Evolutionary conservation across 2,888 invertebrate genomes (phyloP).

Genomic region (Emmelina monodactyla): DNA sequence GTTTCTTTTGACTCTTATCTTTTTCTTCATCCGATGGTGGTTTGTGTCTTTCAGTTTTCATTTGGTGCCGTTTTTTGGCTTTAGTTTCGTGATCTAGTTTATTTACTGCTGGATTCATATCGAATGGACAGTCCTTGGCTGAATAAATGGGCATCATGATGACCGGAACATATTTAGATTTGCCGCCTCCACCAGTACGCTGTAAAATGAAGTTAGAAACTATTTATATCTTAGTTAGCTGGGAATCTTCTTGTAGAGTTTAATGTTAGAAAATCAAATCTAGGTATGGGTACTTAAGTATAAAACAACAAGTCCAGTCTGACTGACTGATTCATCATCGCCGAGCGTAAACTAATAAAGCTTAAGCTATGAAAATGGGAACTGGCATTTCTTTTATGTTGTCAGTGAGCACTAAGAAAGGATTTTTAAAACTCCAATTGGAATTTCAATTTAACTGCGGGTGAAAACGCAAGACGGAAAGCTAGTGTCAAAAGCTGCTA

Average conservation of each 20-base stretch:
- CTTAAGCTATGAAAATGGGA: no score
- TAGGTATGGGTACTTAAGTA: no score
- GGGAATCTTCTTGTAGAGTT: background rate
- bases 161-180: conserved; percentile 40
- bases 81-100: conserved; percentile 26
- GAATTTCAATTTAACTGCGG: no score
- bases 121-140: conserved; percentile 45
- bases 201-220: conserved; percentile 18
- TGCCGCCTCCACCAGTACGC: conserved; percentile 22
- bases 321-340: background rate
- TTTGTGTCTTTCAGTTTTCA: conserved; percentile 14
- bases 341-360: no score
- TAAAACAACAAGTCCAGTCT: background rate
- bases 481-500: background rate
- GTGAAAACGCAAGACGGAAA: no score
- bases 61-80: conserved; percentile 24
- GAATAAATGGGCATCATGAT: conserved; percentile 53
- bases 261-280: background rate
- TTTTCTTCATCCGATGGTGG: conserved; percentile 21
- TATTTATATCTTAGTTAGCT: background rate
- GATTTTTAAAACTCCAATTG: no score
- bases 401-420: no score
- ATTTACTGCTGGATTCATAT: conserved; percentile 43
- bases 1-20: conserved; percentile 35
- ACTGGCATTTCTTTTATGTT: no score